A percentile compares a stretch with the other conserved stretches of the same genome.
Evolutionary conservation across 2,888 invertebrate species (phyloP).

Genomic region (Temnothorax rugatulus): DNA sequence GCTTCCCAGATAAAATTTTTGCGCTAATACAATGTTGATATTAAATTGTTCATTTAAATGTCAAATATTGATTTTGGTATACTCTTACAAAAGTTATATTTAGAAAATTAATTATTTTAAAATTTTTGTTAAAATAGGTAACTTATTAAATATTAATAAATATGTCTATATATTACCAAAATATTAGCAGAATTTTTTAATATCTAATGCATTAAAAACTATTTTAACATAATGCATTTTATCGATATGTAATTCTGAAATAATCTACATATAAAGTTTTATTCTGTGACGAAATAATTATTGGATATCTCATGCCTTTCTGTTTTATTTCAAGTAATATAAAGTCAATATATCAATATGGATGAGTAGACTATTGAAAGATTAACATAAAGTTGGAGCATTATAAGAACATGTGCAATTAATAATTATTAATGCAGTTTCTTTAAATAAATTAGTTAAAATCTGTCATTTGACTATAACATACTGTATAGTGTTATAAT

Average conservation of each 20-base stretch:
- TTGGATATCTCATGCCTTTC: not conserved
- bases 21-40: not conserved
- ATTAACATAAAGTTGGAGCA: not conserved
- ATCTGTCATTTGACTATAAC: not conserved
- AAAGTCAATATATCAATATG: conserved; percentile 9
- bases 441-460: not conserved
- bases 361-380: not conserved
- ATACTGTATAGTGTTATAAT: not conserved
- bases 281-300: conserved; percentile 2
- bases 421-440: not conserved
- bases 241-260: not conserved
- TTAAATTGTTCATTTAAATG: not conserved
- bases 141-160: not conserved
- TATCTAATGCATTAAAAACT: not conserved
- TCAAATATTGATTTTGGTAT: not conserved
- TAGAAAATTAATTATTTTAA: not conserved
- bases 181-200: not conserved
- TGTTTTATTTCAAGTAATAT: not conserved
- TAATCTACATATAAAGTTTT: not conserved
- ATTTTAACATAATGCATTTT: not conserved
- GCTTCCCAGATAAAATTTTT: not conserved
- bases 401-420: not conserved
- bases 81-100: not conserved
- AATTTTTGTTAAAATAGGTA: not conserved
- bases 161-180: not conserved